These are phyloP conservation scores for Prorops nasuta DNA, from an alignment of 1,140 invertebrate species.

Conservation along the genomic window DNA sequence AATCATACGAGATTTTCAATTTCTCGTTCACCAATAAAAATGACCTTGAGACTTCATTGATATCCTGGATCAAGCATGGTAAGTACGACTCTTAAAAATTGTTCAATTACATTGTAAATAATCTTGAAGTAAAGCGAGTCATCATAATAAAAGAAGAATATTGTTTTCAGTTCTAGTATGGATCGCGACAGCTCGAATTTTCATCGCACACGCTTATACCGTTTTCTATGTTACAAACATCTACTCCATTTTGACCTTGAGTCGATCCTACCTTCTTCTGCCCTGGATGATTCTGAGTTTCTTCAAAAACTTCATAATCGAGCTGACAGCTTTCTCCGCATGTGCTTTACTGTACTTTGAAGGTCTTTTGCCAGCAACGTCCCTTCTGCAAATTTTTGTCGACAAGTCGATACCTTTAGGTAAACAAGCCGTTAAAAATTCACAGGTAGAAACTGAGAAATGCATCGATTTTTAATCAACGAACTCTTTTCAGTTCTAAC, in stretches of 20 bases:
- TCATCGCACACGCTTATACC: constrained; percentile 27
- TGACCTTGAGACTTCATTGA: background rate
- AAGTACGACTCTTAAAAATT: background rate
- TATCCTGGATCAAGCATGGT: background rate
- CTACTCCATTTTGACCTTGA: constrained; percentile 34
- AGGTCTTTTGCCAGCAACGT: constrained; percentile 12
- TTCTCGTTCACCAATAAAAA: constrained; percentile 14
- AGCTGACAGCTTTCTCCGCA: constrained; percentile 23
- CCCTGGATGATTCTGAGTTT: constrained; percentile 36
- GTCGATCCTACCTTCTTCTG: constrained; percentile 24
- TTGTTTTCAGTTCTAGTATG: constrained; percentile 30
- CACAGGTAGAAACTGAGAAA: too few relatives aligned
- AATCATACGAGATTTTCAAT: constrained; percentile 30
- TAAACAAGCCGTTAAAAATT: too few relatives aligned
- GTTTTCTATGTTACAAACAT: constrained; percentile 31
- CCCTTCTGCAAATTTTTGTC: constrained; percentile 28
- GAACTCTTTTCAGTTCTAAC: constrained; percentile 20
- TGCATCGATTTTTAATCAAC: too few relatives aligned
- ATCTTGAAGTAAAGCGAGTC: too few relatives aligned
- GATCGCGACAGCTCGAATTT: constrained; percentile 25
- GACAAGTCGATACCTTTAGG: constrained; percentile 25
- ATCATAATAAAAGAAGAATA: too few relatives aligned
- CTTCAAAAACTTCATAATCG: constrained; percentile 30
- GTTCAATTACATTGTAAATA: too few relatives aligned
- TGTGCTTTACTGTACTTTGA: constrained; percentile 25